phyloP scores from a whole-genome alignment of 2,797 vertebrate genomes.

The Oryzias dopingdopingensis region DNA sequence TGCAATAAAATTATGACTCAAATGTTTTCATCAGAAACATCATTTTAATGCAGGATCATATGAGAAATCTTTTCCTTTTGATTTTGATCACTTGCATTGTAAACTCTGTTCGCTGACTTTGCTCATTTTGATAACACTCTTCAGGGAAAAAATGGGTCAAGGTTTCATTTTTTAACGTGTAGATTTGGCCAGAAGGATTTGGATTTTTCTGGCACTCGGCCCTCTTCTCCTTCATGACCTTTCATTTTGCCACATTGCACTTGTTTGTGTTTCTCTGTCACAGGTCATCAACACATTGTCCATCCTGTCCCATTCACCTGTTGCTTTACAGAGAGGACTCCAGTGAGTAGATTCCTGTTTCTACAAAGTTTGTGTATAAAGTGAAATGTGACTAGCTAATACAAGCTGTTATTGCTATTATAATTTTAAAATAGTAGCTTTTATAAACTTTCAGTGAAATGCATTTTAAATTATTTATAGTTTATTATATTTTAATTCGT shows the following conservation, averaged over 20 bases:
- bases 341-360: slow-evolving; percentile 75
- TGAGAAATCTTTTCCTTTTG: neutral
- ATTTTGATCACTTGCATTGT: neutral
- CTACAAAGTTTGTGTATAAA: neutral
- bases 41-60: neutral
- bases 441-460: too few species aligned
- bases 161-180: slow-evolving; percentile 5
- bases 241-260: neutral
- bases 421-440: too few species aligned
- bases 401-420: too few species aligned
- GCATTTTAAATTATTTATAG: too few species aligned
- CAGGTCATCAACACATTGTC: slow-evolving; percentile 89
- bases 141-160: slow-evolving; percentile 12
- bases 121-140: neutral
- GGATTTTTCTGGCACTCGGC: neutral
- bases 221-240: neutral
- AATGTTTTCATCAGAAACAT: slow-evolving; percentile 6
- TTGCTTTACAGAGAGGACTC: slow-evolving; percentile 79
- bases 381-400: neutral
- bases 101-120: neutral
- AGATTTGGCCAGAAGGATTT: slow-evolving; percentile 2
- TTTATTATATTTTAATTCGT: too few species aligned
- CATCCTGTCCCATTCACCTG: slow-evolving; percentile 80
- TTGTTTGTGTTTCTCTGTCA: slow-evolving; percentile 21
- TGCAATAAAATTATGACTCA: neutral